Evolutionary conservation across 2,113 vertebrate species (phyloP).

Genomic region (Brevimyrus niger): DNA sequence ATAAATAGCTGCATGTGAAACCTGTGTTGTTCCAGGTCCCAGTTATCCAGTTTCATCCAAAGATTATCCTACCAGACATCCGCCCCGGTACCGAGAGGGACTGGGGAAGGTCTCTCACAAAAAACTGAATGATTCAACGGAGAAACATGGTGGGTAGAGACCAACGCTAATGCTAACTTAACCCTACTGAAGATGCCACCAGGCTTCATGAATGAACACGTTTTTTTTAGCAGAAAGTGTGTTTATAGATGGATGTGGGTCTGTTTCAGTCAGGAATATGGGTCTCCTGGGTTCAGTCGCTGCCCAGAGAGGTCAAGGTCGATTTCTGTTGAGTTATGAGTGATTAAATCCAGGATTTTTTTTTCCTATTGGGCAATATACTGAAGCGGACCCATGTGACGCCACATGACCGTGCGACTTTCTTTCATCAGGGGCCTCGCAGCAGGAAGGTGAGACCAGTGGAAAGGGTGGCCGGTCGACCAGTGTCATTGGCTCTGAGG

Average conservation of each 20-base stretch:
- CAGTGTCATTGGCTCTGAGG: slow-evolving; percentile 69
- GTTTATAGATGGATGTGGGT: neutral
- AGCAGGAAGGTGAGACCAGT: slow-evolving; percentile 54
- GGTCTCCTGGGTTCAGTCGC: neutral
- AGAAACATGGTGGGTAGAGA: slow-evolving; percentile 24
- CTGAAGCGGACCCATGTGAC: neutral
- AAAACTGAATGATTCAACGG: slow-evolving; percentile 21
- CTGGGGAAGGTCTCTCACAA: slow-evolving; percentile 69
- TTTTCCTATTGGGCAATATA: neutral
- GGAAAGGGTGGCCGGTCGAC: slow-evolving; percentile 63
- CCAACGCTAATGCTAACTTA: neutral
- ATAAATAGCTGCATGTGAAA: neutral
- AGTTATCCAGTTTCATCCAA: slow-evolving; percentile 67
- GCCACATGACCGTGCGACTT: slow-evolving; percentile 15
- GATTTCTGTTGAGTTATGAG: neutral
- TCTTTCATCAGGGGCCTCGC: slow-evolving; percentile 29
- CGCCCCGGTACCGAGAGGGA: slow-evolving; percentile 70
- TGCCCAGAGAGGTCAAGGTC: neutral
- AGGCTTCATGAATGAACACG: neutral
- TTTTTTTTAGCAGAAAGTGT: neutral
- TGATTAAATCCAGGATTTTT: neutral
- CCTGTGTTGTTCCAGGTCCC: slow-evolving; percentile 62
- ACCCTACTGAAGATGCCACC: neutral
- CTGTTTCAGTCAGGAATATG: neutral
- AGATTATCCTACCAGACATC: slow-evolving; percentile 74